Evolutionary conservation across 2,113 vertebrate species (phyloP), one percentile per base, ranked within the genome.

Genomic region (Sisor rabdophorus): DNA sequence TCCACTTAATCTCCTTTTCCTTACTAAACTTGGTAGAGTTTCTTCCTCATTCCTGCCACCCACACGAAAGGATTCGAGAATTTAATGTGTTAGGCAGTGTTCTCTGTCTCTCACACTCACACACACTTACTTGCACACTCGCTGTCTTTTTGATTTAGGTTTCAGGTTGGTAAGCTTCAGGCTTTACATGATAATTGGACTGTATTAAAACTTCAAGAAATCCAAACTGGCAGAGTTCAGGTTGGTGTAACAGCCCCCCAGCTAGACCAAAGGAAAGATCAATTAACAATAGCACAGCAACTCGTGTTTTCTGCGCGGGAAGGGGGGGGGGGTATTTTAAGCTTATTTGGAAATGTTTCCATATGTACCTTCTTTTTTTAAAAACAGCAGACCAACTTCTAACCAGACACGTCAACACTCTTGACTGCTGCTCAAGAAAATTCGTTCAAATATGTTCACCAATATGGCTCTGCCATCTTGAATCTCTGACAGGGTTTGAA

Each of bases 1-100:
- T 78, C 69, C 77, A 73, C 77, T 72, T 78, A 78, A 78, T 78
- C 77, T 65, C 5, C 59, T 65, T 60, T 78, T 78, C 59, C 50
- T 55, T 40, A 50, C 40, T 64, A 64, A 75, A 79, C 71, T 69
- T 60, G 40, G 28, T 58, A 52, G 44, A 76, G 67, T 63, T 61
- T 76, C 58, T 71, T 60, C 70, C 30, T 56, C 53, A 73, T 73
- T 73, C 72, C 72, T 81, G 13, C 52, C 76, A 73, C 60, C 70
- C 70, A 78, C 40, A 75, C 72, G 71, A 48, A 67, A 54, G 56
- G 26, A 71, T 75, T 69, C 50, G 53, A 53, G 40, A 78, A 63
- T 26, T 63, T 71, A 78, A 78, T 81, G 50, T 56, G 36, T 73
- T 76, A 72, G 69, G 60, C 32, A 59, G 73, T 30, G 2, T 47